phyloP scores from a whole-genome alignment of 2,888 invertebrate genomes.

The Aspidapion aeneum region DNA sequence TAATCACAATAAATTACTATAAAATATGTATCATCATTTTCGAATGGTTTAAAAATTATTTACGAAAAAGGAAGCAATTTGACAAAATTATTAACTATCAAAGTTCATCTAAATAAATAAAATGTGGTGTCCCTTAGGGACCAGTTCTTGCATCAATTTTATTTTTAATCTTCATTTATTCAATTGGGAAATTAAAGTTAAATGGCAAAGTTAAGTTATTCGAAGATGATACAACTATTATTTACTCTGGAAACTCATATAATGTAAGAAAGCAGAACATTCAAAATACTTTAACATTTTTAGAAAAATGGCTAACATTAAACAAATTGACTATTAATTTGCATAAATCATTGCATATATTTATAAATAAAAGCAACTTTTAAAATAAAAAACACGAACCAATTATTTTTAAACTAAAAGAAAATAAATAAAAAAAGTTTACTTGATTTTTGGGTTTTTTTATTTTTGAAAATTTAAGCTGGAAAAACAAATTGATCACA shows the following conservation, averaged over 20 bases:
- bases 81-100: not conserved
- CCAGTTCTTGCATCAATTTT: not conserved
- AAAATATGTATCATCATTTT: too few relatives aligned
- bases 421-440: too few relatives aligned
- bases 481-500: too few relatives aligned
- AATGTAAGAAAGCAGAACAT: not conserved
- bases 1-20: too few relatives aligned
- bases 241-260: not conserved
- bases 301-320: not conserved
- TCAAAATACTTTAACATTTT: not conserved
- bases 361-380: not conserved
- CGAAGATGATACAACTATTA: too few relatives aligned
- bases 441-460: too few relatives aligned
- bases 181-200: not conserved
- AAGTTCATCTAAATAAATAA: not conserved
- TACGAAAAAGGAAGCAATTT: not conserved
- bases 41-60: too few relatives aligned
- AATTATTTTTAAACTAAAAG: too few relatives aligned
- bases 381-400: too few relatives aligned
- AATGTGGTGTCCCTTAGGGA: not conserved
- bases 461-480: too few relatives aligned
- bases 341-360: not conserved
- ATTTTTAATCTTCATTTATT: not conserved
- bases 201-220: not conserved
- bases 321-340: not conserved